Evolutionary conservation across 2,888 invertebrate genomes (phyloP).

Genomic region (Scaptomyza polygonia): DNA sequence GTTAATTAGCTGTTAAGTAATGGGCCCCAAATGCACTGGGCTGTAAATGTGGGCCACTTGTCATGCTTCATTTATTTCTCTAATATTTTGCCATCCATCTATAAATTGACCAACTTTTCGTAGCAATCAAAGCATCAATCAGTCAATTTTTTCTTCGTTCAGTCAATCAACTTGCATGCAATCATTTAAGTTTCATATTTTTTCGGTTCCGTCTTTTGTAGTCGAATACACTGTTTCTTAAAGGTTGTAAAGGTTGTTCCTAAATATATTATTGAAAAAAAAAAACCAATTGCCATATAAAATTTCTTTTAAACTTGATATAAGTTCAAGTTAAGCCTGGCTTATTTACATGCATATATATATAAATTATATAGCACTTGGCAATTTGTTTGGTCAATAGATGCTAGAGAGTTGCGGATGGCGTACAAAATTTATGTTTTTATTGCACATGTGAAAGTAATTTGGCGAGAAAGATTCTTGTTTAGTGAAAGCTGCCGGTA

Average conservation of each 20-base stretch:
- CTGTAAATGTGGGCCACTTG: conserved; percentile 72
- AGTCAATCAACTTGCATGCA: conserved; percentile 59
- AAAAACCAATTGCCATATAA: too few relatives aligned
- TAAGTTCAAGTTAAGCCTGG: neutral
- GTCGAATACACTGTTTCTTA: neutral
- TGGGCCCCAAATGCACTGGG: conserved; percentile 54
- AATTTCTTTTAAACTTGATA: too few relatives aligned
- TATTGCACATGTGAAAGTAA: conserved; percentile 71
- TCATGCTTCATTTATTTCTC: conserved; percentile 62
- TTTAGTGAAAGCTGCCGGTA: conserved; percentile 63
- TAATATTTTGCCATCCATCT: conserved; percentile 32
- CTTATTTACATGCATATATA: neutral
- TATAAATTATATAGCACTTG: conserved; percentile 24
- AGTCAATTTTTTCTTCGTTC: neutral
- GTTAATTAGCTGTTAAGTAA: conserved; percentile 74
- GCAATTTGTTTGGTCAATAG: conserved; percentile 67
- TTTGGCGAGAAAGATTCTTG: conserved; percentile 62
- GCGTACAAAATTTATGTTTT: conserved; percentile 38
- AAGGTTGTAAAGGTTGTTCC: neutral
- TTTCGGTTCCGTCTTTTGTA: conserved; percentile 10
- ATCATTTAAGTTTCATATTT: conserved; percentile 32
- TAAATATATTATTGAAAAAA: too few relatives aligned
- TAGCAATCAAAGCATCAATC: conserved; percentile 44
- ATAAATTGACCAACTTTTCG: conserved; percentile 65
- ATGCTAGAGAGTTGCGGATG: conserved; percentile 18